Conservation (phyloP, 2,888 invertebrate genomes). For the Andricus quercusramuli region DNA sequence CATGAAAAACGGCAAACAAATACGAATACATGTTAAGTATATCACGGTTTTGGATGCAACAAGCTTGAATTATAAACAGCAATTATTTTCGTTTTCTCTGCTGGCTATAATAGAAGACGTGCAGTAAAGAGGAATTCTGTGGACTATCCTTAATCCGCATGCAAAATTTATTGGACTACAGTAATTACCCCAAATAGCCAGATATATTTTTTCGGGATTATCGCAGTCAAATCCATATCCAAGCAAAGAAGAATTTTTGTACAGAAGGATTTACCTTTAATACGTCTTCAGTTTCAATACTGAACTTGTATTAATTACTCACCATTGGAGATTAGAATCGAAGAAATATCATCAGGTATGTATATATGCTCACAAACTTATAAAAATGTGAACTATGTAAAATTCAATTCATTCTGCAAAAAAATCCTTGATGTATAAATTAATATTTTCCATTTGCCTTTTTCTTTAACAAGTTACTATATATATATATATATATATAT, state of each 20-base stretch:
- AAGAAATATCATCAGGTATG: neutral
- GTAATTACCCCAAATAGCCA: neutral
- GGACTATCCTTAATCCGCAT: neutral
- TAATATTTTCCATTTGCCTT: neutral
- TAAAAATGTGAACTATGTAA: neutral
- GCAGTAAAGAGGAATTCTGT: constrained; percentile 3
- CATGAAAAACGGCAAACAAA: too few species aligned
- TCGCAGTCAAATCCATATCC: neutral
- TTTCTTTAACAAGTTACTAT: neutral
- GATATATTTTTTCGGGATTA: neutral
- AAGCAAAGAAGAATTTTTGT: neutral
- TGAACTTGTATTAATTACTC: neutral
- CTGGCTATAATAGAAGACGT: neutral
- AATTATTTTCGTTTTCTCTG: neutral
- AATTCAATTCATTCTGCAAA: neutral
- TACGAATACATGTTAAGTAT: neutral
- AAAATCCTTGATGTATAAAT: neutral
- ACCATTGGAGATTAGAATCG: neutral
- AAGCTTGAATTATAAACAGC: neutral
- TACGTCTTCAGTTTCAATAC: neutral
- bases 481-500: too few species aligned
- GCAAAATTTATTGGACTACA: neutral
- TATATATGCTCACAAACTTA: neutral
- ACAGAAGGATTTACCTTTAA: neutral
- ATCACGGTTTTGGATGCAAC: neutral